Conservation (phyloP, 1,140 invertebrate species). For the Polypedilum pembai region DNA sequence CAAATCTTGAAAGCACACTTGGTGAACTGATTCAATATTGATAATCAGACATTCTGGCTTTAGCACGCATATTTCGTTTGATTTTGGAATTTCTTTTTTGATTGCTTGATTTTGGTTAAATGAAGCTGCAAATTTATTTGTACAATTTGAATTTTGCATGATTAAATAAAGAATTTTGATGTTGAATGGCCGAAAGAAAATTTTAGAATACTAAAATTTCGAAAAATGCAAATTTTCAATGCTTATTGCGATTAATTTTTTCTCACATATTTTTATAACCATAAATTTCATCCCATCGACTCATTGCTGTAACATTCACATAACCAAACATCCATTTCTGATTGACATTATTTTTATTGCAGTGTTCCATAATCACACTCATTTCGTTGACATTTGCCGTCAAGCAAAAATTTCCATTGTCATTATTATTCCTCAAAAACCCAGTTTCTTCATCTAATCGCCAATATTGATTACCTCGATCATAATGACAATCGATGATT, state of each 20-base stretch:
- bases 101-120: no score
- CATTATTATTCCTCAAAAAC: constrained; percentile 33
- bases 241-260: neutral
- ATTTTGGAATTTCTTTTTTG: no score
- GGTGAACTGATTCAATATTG: no score
- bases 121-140: no score
- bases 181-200: no score
- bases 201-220: no score
- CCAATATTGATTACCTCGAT: constrained; percentile 89
- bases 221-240: no score
- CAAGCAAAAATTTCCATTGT: constrained; percentile 33
- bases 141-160: no score
- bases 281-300: neutral
- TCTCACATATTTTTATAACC: neutral
- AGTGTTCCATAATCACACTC: constrained; percentile 31
- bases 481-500: constrained; percentile 57
- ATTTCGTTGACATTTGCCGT: constrained; percentile 31
- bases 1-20: no score
- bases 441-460: constrained; percentile 60
- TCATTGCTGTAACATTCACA: constrained; percentile 33
- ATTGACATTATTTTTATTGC: constrained; percentile 33
- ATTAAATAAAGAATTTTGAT: no score
- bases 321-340: constrained; percentile 39
- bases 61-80: no score
- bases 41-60: no score